Conservation (phyloP, 1,140 invertebrate species). For the Zophobas atratus region DNA sequence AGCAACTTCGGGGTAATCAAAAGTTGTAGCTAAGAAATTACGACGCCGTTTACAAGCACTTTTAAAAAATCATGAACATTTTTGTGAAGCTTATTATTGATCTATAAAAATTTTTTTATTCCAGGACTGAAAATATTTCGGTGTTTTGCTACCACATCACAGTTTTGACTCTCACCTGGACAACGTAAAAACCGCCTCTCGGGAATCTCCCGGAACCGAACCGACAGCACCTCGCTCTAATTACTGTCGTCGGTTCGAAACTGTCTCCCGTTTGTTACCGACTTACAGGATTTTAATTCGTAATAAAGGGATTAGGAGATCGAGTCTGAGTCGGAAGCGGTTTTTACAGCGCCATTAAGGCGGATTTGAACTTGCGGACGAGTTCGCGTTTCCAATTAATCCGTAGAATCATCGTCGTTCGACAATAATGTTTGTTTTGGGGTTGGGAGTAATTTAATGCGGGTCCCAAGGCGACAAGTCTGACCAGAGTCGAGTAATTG, state of each 20-base stretch:
- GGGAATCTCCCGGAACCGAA: slow-evolving; percentile 27
- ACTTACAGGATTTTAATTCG: slow-evolving; percentile 46
- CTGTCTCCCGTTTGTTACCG: slow-evolving; percentile 28
- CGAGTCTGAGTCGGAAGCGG: not conserved
- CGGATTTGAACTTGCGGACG: slow-evolving; percentile 10
- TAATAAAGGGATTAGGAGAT: slow-evolving; percentile 34
- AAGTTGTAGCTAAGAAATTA: no score
- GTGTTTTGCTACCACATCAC: no score
- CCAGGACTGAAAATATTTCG: no score
- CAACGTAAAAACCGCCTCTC: not conserved
- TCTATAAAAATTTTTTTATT: no score
- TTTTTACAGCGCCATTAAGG: slow-evolving; percentile 31
- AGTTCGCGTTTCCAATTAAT: slow-evolving; percentile 41
- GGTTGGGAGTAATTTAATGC: slow-evolving; percentile 50
- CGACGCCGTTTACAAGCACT: no score
- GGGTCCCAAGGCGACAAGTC: slow-evolving; percentile 30
- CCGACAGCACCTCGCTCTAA: slow-evolving; percentile 22
- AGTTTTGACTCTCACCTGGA: no score
- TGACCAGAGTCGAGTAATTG: slow-evolving; percentile 55
- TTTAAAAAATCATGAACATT: no score
- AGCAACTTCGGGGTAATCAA: no score
- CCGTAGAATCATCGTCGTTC: slow-evolving; percentile 8
- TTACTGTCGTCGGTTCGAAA: slow-evolving; percentile 33
- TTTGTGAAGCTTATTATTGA: no score
- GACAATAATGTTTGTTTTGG: slow-evolving; percentile 36